phyloP scores from a whole-genome alignment of 1,140 invertebrate species.

The Leptinotarsa texana region DNA sequence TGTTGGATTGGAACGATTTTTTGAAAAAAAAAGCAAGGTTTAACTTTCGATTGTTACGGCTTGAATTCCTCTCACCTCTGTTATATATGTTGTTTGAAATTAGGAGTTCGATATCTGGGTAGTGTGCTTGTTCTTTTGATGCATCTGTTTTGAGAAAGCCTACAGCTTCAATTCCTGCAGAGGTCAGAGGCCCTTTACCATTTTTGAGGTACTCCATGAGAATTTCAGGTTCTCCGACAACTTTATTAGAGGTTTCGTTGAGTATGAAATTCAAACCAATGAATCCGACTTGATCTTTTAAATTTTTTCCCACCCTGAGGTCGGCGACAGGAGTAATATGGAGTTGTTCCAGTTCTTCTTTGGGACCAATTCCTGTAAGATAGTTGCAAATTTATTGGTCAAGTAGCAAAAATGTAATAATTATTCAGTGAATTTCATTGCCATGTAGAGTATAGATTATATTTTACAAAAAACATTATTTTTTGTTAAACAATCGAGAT shows the following conservation, averaged over 20 bases:
- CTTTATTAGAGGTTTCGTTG: constrained; percentile 55
- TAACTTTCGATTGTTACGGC: too few species aligned
- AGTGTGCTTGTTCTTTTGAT: constrained; percentile 48
- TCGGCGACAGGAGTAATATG: constrained; percentile 56
- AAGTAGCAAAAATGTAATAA: too few species aligned
- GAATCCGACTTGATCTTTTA: constrained; percentile 61
- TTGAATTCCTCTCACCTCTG: background rate
- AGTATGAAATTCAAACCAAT: constrained; percentile 47
- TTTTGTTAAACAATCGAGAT: too few species aligned
- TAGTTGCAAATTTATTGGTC: too few species aligned
- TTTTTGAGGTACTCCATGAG: constrained; percentile 53
- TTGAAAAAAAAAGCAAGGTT: too few species aligned
- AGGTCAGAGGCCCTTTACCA: constrained; percentile 55
- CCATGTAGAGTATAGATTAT: too few species aligned
- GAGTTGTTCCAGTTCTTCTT: constrained; percentile 58
- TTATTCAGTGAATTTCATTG: too few species aligned
- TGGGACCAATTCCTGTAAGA: constrained; percentile 68
- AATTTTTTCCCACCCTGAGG: constrained; percentile 61
- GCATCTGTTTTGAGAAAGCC: constrained; percentile 55
- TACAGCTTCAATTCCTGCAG: constrained; percentile 54
- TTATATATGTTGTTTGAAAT: constrained; percentile 24
- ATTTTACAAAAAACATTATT: too few species aligned
- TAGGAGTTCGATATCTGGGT: constrained; percentile 63
- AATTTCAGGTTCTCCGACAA: constrained; percentile 34
- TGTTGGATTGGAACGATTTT: too few species aligned